Evolutionary conservation across 2,113 vertebrate species (phyloP).

Genomic region (Pituophis catenifer): DNA sequence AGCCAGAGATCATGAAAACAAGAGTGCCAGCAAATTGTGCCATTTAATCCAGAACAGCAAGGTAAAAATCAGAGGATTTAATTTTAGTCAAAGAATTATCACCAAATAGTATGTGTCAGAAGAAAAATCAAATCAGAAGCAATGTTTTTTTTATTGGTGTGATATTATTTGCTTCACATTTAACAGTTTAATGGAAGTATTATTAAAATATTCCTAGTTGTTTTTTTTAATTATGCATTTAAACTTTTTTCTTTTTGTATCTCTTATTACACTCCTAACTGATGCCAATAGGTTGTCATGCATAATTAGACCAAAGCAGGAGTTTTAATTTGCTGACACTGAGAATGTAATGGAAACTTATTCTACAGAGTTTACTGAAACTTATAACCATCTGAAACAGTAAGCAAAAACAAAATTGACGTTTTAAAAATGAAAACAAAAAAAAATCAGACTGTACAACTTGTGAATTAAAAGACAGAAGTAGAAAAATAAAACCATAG

Average conservation of each 20-base stretch:
- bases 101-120: conserved; percentile 12
- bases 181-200: background rate
- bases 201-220: background rate
- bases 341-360: background rate
- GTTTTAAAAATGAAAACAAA: background rate
- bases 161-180: conserved; percentile 16
- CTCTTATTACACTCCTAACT: background rate
- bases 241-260: background rate
- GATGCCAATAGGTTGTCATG: background rate
- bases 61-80: conserved; percentile 17
- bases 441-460: background rate
- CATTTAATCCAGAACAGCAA: conserved; percentile 1
- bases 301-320: background rate
- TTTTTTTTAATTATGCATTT: background rate
- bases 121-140: conserved; percentile 1
- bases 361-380: background rate
- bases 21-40: background rate
- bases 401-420: background rate
- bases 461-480: background rate
- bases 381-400: background rate
- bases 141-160: conserved; percentile 15
- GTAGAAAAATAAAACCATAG: background rate
- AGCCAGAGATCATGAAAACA: conserved; percentile 24
- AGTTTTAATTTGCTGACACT: background rate
- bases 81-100: conserved; percentile 8